Percentiles rank a stretch among this genome's conserved stretches.
phyloP scores from a whole-genome alignment of 2,113 vertebrate genomes.

The Sceloporus tristichus region DNA sequence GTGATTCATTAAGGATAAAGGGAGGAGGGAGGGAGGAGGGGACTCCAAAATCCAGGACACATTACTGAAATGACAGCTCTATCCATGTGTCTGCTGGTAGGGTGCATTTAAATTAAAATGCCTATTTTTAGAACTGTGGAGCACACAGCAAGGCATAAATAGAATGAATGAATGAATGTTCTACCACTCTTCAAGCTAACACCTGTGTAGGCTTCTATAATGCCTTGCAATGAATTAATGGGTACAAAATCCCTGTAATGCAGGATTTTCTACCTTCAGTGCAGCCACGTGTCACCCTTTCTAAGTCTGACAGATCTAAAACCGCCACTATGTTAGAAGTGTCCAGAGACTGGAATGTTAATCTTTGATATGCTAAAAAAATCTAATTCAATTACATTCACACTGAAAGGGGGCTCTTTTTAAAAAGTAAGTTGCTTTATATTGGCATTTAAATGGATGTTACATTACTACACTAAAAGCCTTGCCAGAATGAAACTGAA shows the following conservation, averaged over 20 bases:
- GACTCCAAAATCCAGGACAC: not conserved
- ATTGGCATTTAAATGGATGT: too few relatives aligned
- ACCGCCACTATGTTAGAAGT: too few relatives aligned
- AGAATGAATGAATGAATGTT: not conserved
- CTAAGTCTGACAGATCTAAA: too few relatives aligned
- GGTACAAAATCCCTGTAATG: fast-evolving
- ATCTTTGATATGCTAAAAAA: too few relatives aligned
- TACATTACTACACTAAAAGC: too few relatives aligned
- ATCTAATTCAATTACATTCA: too few relatives aligned
- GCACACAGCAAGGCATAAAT: not conserved
- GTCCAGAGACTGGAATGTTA: too few relatives aligned
- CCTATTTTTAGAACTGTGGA: constrained; percentile 40
- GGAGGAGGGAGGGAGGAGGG: not conserved
- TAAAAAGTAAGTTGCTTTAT: too few relatives aligned
- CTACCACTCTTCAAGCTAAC: not conserved
- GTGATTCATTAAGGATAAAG: fast-evolving
- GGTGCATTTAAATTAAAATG: constrained; percentile 35
- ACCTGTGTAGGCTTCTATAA: not conserved
- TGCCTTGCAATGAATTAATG: not conserved
- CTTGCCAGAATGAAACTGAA: too few relatives aligned
- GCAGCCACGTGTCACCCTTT: too few relatives aligned
- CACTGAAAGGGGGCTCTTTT: too few relatives aligned
- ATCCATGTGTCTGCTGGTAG: constrained; percentile 7
- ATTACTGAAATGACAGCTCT: constrained; percentile 24
- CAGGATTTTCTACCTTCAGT: not conserved